Evolutionary conservation across 53 echinoderm and acorn worm genomes (phyloP), one percentile per base, ranked within the genome.

Genomic region (Luidia sarsii): DNA sequence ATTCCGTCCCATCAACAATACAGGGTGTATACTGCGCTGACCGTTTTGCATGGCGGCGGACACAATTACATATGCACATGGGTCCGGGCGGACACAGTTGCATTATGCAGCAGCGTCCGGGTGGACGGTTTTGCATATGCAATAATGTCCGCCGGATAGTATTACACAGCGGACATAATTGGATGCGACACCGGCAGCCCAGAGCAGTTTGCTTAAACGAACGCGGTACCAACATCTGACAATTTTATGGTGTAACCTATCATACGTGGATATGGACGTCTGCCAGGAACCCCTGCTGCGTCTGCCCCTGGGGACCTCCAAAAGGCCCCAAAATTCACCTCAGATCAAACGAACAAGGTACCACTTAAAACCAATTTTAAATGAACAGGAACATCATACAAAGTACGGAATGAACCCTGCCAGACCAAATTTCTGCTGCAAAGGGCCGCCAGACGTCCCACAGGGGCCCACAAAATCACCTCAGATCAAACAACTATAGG

Each of bases 361-460:
- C 37, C 64, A 28, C 31, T 11, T 64, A 4, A 64, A 64, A 64
- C 64, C 64, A 35, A 29, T 28, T 39, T 31, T 21, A 64, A 64
- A 64, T 64, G 64, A 64, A 64, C 64, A 64, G 20, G 31, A 33
- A 64, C 38, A 64, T 31, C 33, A 64, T 35, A 64, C 64, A 64
- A 35, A 64, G 64, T 64, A 64, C 64, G 34, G 37, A 64, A 64
- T 64, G 64, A 35, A n/a, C 64, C 31, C 64, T 64, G 64, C 36
- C 64, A 64, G 64, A 64, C 64, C 31, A 64, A 64, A 16, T 62
- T 6, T 62, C 35, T 16, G 5, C 27, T 62, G 63, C 35, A 62
- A 13, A 38, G 2, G 31, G 64, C 35, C 15, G 19, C 64, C 64
- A n/a, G 24, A 64, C 9, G 18, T n/a, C 18, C 61, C 61, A 22